Evolutionary conservation across 2,113 vertebrate genomes (phyloP).

Genomic region (Myrmecobius fasciatus): DNA sequence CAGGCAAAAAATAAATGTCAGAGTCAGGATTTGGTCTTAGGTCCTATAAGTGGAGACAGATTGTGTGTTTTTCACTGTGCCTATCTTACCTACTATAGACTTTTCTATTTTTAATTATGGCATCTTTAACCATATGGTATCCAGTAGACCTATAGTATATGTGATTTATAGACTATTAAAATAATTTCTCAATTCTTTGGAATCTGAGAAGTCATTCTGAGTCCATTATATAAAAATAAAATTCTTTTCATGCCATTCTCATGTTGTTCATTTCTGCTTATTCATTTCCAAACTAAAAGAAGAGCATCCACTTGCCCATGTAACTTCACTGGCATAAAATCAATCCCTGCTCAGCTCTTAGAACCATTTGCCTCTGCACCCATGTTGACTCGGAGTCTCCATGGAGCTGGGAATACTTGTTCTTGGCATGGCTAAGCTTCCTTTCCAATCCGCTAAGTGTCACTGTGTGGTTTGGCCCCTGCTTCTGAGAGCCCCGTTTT

Average conservation of each 20-base stretch:
- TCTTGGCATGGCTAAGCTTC: background rate
- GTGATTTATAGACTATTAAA: background rate
- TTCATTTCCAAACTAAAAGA: too few species aligned
- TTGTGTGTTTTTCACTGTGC: background rate
- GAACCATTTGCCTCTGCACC: background rate
- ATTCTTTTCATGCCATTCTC: background rate
- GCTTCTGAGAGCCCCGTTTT: background rate
- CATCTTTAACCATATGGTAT: background rate
- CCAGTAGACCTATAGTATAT: fast-evolving
- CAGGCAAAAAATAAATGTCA: background rate
- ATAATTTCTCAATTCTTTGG: too few species aligned
- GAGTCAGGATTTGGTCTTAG: background rate
- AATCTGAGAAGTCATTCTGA: background rate
- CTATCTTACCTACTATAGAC: background rate
- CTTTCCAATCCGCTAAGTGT: background rate
- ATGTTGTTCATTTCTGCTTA: background rate
- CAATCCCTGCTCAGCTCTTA: fast-evolving
- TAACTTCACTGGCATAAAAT: background rate
- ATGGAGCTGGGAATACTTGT: background rate
- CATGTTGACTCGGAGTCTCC: background rate
- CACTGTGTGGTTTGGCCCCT: background rate
- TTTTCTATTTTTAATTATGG: background rate
- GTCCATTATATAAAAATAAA: too few species aligned
- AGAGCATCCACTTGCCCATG: background rate
- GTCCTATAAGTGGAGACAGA: background rate